Evolutionary conservation across 2,113 vertebrate species (phyloP), one percentile per base, ranked within the genome.

Genomic region (Butastur rufipennis): DNA sequence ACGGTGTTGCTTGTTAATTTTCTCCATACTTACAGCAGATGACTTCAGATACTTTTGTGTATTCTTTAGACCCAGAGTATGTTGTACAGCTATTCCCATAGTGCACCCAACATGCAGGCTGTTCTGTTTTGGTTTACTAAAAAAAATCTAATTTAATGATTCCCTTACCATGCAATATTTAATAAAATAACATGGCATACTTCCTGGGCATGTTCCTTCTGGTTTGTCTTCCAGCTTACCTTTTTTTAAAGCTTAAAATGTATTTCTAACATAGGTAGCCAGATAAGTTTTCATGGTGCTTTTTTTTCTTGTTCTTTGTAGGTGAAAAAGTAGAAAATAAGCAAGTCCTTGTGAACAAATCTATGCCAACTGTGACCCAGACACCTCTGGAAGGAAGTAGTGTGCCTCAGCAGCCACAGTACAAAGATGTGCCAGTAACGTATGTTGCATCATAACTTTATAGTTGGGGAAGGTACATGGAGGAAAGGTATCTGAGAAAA

Each of bases 241-340:
- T 52, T 45, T 68, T 58, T 71, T 32, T 25, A 20, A 67, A 70
- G 21, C 32, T 75, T 81, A 48, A 72, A 71, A 71, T 74, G 7
- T 77, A 34, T 86, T 92, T 88, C 53, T 90, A 27, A 50, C 21
- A 17, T 25, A 66, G 40, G 22, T 48, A 75, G 14, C 16, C 26
- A 71, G 47, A n/a, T 74, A 62, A 0, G 5, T 74, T 89, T 81
- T 81, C 73, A 78, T 52, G 7, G 10, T 66, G n/a, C 21, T 86
- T 90, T 79, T 87, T 48, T 40, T 22, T 13, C 43, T 82, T 90
- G 27, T 80, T 85, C 26, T 95, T 55, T 48, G 22, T 96, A 99
- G 99, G 99, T 96, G 99, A 99, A 97, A 99, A 98, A 92, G 99
- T 99, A 56, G 99, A 99, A 97, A 99, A 99, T 97, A 99, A 99